Evolutionary conservation across 2,888 invertebrate genomes (phyloP).

Genomic region (Scrobipalpa costella): DNA sequence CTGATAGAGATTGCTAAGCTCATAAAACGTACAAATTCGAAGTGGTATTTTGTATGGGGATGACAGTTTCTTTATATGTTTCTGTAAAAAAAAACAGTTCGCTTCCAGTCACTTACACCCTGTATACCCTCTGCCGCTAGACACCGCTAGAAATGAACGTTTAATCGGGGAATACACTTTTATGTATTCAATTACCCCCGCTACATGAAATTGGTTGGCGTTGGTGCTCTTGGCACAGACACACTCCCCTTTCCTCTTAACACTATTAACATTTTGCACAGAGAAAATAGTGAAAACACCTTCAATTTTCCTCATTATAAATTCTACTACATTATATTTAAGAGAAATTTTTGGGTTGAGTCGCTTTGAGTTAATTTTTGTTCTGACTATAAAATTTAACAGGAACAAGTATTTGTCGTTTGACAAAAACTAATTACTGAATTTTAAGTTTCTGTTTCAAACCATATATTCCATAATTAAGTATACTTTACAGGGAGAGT

Average conservation of each 20-base stretch:
- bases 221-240: constrained; percentile 14
- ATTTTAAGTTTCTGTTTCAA: too few species aligned
- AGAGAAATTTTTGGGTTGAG: background rate
- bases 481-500: too few species aligned
- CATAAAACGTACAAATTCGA: too few species aligned
- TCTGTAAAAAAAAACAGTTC: too few species aligned
- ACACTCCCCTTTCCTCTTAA: constrained; percentile 13
- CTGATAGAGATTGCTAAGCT: too few species aligned
- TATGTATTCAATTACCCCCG: constrained; percentile 24
- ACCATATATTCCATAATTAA: too few species aligned
- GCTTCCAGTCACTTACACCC: too few species aligned
- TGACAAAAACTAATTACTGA: too few species aligned
- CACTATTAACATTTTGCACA: constrained; percentile 11
- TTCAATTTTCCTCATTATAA: constrained; percentile 6
- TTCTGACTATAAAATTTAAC: background rate
- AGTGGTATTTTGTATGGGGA: too few species aligned
- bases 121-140: background rate
- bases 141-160: constrained; percentile 15
- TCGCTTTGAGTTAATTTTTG: background rate
- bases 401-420: background rate
- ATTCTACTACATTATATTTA: background rate
- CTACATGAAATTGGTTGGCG: constrained; percentile 19
- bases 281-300: constrained; percentile 16
- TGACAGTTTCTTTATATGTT: too few species aligned
- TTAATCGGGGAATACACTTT: constrained; percentile 23